Evolutionary conservation across 1,140 invertebrate species (phyloP).

Genomic region (Trichonephila inaurata): DNA sequence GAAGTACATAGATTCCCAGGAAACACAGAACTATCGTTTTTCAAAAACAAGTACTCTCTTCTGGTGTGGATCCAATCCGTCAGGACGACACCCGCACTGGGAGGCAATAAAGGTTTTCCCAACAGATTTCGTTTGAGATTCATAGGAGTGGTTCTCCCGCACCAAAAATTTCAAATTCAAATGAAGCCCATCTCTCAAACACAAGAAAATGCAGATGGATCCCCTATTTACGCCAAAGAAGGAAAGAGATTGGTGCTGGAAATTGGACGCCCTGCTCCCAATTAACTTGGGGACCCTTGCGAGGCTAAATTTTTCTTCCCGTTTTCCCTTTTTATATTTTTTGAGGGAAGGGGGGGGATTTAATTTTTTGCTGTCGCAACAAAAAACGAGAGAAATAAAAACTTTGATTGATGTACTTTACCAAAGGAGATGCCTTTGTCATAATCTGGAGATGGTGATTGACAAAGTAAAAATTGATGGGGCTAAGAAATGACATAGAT

Average conservation of each 20-base stretch:
- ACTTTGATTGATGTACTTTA: neutral
- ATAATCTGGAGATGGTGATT: no score
- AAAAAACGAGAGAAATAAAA: neutral
- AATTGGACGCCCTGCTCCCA: neutral
- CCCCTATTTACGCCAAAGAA: neutral
- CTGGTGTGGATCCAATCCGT: neutral
- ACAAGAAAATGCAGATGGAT: conserved; percentile 24
- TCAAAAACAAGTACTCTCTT: neutral
- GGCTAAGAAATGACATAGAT: no score
- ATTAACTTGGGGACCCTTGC: neutral
- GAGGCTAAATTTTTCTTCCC: neutral
- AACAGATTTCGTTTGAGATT: conserved; percentile 3
- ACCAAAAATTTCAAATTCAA: conserved; percentile 25
- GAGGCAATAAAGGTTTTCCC: neutral
- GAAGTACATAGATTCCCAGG: neutral
- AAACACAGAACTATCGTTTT: neutral
- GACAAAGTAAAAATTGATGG: no score
- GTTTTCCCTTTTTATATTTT: neutral
- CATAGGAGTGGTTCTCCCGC: neutral
- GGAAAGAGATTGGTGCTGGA: neutral
- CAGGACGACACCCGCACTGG: neutral
- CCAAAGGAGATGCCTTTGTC: neutral
- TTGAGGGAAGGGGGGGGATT: neutral
- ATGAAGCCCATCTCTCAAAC: conserved; percentile 22
- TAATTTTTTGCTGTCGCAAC: neutral